phyloP scores from a whole-genome alignment of 2,113 vertebrate species.

The Castor canadensis region DNA sequence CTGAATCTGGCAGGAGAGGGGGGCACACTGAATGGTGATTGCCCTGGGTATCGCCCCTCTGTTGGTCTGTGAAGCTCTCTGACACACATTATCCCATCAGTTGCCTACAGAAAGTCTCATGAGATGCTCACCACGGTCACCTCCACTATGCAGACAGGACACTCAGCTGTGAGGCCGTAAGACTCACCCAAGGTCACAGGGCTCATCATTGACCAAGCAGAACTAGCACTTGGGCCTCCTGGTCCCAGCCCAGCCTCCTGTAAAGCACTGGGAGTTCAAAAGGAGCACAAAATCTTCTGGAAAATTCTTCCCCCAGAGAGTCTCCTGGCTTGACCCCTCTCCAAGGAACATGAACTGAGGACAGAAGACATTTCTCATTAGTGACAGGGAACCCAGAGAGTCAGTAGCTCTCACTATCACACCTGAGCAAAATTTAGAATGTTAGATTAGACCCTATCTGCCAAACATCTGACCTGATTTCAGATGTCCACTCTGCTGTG shows the following conservation, averaged over 20 bases:
- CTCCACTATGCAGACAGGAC: background rate
- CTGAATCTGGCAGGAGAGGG: background rate
- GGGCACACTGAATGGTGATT: background rate
- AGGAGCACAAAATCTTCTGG: background rate
- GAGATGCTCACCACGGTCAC: fast-evolving
- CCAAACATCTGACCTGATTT: background rate
- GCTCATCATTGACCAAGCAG: no score
- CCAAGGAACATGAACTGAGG: background rate
- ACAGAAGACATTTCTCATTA: no score
- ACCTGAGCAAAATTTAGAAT: background rate
- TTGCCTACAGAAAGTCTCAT: background rate
- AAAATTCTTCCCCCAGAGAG: background rate
- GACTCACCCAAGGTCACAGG: background rate
- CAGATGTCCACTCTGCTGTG: background rate
- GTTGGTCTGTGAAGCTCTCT: background rate
- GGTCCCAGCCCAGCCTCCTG: background rate
- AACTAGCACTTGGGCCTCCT: background rate
- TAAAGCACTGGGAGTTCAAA: no score
- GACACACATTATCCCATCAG: background rate
- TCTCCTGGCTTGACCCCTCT: background rate
- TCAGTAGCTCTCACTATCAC: background rate
- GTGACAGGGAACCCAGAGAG: fast-evolving
- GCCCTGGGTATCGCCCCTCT: background rate
- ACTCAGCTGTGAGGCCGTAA: background rate
- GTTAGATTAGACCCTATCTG: background rate